Evolutionary conservation across 2,888 invertebrate genomes (phyloP).

Genomic region (Sesamia inferens): DNA sequence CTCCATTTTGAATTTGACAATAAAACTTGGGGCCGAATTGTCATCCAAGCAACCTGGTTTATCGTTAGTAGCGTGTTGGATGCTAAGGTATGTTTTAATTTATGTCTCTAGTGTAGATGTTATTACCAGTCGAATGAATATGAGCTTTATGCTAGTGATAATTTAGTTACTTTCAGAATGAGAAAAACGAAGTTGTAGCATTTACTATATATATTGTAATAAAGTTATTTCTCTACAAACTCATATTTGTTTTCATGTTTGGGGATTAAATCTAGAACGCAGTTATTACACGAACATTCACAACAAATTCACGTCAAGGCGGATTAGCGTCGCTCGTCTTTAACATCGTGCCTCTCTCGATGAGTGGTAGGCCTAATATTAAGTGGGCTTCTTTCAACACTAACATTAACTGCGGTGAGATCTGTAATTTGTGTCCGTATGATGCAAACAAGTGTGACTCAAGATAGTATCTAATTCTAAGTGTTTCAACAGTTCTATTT

Average conservation of each 20-base stretch:
- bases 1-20: constrained; percentile 7
- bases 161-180: not conserved
- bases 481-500: constrained; percentile 22
- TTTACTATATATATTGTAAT: not conserved
- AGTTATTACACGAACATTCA: constrained; percentile 15
- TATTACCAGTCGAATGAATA: not conserved
- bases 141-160: not conserved
- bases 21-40: constrained; percentile 14
- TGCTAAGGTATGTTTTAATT: not conserved
- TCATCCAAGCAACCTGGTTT: constrained; percentile 12
- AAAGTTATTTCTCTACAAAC: not conserved
- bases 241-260: not conserved
- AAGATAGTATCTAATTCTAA: constrained; percentile 40
- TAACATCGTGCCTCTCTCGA: constrained; percentile 16
- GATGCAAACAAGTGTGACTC: constrained; percentile 53
- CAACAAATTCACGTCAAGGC: constrained; percentile 13
- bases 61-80: not conserved
- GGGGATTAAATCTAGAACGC: not conserved
- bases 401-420: constrained; percentile 40
- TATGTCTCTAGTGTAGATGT: not conserved
- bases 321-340: constrained; percentile 25
- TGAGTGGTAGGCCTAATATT: constrained; percentile 39
- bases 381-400: constrained; percentile 47
- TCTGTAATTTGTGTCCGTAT: constrained; percentile 49
- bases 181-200: not conserved